Conservation (phyloP, 2,797 vertebrate genomes). For the Apodemus agrarius region DNA sequence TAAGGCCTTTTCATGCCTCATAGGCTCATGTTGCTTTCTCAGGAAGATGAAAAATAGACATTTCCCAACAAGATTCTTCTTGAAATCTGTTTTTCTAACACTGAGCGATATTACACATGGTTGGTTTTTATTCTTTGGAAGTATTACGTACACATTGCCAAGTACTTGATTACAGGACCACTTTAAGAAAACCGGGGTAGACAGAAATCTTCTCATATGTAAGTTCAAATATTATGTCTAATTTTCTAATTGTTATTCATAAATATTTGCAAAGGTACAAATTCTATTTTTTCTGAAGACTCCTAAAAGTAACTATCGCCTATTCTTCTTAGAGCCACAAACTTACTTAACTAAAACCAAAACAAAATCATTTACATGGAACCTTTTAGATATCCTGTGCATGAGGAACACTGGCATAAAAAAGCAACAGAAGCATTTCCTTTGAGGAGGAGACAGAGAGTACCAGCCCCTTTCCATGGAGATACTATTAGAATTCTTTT, state of each 20-base stretch:
- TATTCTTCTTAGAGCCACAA: not conserved
- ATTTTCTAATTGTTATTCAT: not conserved
- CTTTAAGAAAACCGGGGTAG: constrained; percentile 8
- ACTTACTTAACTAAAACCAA: not conserved
- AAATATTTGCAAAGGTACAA: not conserved
- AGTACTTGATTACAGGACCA: not conserved
- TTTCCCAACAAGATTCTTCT: not conserved
- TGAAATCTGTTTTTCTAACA: not conserved
- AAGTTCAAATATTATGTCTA: not conserved
- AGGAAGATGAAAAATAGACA: not conserved
- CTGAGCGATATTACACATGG: not conserved
- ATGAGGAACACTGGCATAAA: too few species aligned
- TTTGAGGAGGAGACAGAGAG: rapidly evolving
- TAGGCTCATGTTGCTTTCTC: not conserved
- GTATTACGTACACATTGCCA: not conserved
- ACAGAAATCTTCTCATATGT: not conserved
- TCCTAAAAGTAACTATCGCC: not conserved
- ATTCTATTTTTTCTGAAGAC: not conserved
- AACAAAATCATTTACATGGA: not conserved
- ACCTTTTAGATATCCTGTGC: too few species aligned
- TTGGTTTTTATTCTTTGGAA: not conserved
- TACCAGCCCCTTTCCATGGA: not conserved
- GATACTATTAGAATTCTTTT: not conserved
- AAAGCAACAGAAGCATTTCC: not conserved
- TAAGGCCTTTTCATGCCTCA: not conserved